A percentile compares a stretch with the other conserved stretches of the same genome.
Conservation (phyloP, 1,140 invertebrate species). For the Hermatobates lingyangjiaoensis region DNA sequence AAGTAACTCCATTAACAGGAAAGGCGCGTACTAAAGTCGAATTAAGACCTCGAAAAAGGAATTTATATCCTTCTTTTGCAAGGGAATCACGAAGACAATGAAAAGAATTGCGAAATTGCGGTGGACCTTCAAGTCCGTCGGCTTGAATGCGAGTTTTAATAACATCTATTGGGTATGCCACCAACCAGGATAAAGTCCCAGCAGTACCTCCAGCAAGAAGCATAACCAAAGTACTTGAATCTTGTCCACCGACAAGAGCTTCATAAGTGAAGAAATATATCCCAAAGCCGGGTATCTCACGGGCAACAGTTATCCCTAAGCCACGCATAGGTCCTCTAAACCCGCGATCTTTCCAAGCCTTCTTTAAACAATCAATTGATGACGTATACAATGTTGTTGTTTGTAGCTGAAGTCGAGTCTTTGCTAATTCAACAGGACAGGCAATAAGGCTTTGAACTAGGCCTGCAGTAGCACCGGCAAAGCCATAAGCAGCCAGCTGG, state of each 20-base stretch:
- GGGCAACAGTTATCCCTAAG: conserved; percentile 44
- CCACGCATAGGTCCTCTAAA: conserved; percentile 52
- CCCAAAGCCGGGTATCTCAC: conserved; percentile 55
- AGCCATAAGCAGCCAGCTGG: conserved; percentile 39
- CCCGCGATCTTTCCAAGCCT: conserved; percentile 43
- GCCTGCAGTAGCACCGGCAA: conserved; percentile 54
- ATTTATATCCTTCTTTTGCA: conserved; percentile 40
- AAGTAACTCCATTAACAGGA: conserved; percentile 80
- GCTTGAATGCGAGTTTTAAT: conserved; percentile 75
- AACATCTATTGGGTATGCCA: conserved; percentile 74
- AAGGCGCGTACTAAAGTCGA: conserved; percentile 69
- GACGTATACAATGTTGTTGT: conserved; percentile 25
- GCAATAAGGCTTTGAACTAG: conserved; percentile 61
- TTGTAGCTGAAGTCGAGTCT: conserved; percentile 57
- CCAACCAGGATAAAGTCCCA: conserved; percentile 65
- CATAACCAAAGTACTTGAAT: conserved; percentile 33
- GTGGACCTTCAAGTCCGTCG: conserved; percentile 33
- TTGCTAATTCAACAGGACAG: conserved; percentile 70
- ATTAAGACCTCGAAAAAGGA: conserved; percentile 46
- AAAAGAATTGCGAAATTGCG: conserved; percentile 39
- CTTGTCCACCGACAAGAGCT: conserved; percentile 30
- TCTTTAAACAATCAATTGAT: conserved; percentile 39
- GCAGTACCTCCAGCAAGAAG: conserved; percentile 62
- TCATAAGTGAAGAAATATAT: conserved; percentile 59
- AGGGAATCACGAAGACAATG: conserved; percentile 55